These are phyloP conservation scores for Thomomys bottae DNA, from an alignment of 2,113 vertebrate species.

Conservation along the genomic window DNA sequence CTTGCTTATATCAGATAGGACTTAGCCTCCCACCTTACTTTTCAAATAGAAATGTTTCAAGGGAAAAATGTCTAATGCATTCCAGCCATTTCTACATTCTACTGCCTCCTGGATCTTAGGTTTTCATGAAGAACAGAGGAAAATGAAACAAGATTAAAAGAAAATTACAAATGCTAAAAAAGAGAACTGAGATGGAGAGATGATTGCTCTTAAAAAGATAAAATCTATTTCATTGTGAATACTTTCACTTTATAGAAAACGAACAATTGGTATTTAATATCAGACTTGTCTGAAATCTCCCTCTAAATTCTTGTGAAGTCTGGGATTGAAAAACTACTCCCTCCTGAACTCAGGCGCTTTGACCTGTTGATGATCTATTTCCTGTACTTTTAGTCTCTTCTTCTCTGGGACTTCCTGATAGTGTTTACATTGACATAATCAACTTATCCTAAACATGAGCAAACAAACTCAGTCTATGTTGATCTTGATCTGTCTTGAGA, in stretches of 20 bases:
- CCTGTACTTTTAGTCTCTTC: background rate
- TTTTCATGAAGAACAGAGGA: background rate
- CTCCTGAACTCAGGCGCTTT: background rate
- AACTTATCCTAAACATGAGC: slow-evolving; percentile 9
- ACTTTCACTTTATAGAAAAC: background rate
- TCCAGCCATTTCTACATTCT: background rate
- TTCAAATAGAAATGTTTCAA: slow-evolving; percentile 7
- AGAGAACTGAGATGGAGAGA: background rate
- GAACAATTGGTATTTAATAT: background rate
- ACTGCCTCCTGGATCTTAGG: background rate
- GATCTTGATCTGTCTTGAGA: background rate
- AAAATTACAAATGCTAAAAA: background rate
- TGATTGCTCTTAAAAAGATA: background rate
- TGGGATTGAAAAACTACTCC: background rate
- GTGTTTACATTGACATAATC: background rate
- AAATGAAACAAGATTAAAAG: background rate
- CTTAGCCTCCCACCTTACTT: background rate
- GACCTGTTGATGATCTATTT: background rate
- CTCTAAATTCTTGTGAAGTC: background rate
- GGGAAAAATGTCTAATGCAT: background rate
- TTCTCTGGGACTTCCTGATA: background rate
- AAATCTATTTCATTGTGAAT: background rate
- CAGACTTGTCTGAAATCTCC: background rate
- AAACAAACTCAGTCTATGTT: background rate
- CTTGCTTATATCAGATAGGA: background rate